These are phyloP conservation scores for Platycnemis pennipes DNA, from an alignment of 2,888 invertebrate genomes.

Conservation along the genomic window DNA sequence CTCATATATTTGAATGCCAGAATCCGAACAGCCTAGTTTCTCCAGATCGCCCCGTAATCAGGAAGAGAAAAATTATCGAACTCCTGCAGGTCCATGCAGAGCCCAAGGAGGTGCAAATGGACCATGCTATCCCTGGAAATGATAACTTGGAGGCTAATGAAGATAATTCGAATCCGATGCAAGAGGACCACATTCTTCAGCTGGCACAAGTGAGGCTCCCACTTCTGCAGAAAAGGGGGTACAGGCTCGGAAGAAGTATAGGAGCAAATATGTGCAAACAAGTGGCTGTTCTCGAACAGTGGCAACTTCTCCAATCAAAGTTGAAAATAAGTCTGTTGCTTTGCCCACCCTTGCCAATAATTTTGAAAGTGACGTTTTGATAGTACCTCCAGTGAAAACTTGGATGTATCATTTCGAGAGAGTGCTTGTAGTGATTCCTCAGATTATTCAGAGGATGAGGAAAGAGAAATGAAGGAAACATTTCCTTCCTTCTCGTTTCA, in stretches of 20 bases:
- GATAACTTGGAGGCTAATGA: background rate
- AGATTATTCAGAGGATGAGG: background rate
- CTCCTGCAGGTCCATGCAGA: background rate
- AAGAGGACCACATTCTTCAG: background rate
- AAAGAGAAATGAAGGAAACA: slow-evolving; percentile 65
- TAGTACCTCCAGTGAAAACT: background rate
- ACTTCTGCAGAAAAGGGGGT: background rate
- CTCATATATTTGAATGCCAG: slow-evolving; percentile 9
- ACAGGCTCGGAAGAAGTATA: background rate
- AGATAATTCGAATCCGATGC: background rate
- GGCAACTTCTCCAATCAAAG: background rate
- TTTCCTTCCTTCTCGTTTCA: slow-evolving; percentile 70
- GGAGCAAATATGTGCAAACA: background rate
- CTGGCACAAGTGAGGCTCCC: background rate
- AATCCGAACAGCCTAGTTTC: background rate
- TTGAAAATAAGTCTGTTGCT: background rate
- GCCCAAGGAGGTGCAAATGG: background rate
- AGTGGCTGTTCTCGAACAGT: background rate
- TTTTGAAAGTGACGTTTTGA: background rate
- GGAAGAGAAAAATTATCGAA: background rate
- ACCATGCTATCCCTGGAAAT: background rate
- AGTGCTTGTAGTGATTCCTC: background rate
- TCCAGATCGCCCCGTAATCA: background rate
- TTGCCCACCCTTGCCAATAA: background rate
- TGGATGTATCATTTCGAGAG: background rate